Evolutionary conservation across 2,888 invertebrate species (phyloP), one percentile per base, ranked within the genome.

Genomic region (Petrolisthes cinctipes): DNA sequence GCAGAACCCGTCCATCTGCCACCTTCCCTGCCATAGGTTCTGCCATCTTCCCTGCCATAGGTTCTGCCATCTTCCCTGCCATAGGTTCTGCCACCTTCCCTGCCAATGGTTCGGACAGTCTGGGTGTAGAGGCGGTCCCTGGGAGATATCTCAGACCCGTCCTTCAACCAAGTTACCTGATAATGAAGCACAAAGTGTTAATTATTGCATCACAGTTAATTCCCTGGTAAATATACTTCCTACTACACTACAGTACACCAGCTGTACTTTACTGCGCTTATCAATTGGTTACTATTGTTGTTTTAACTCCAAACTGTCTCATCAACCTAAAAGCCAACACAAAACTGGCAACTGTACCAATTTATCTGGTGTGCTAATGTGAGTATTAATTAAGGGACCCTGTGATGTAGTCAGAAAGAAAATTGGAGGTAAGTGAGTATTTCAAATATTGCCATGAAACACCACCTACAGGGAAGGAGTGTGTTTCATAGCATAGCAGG

Each of bases 161-260:
- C 71, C 71, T 85, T 89, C 66, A 86, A 71, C 89, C 89, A 89
- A 4, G 71, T 68, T 14, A 89, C 89, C 89, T 89, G 66, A 54
- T 4, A 0, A 56, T 20, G 57, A 4, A 56, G 7, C 4, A 80
- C 14, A 54, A 53, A 14, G 53, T 73, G 23, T n/a, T n/a, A n/a
- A n/a, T n/a, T n/a, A n/a, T n/a, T n/a, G n/a, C n/a, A 11, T 11
- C 3, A n/a, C 14, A 75, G 17, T 75, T 1, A n/a, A 20, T 51
- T 20, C 11, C 37, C 4, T 20, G 4, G 11, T 75, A 11, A 75
- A 75, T 20, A 68, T 20, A 11, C 37, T 20, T 75, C 76, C 20
- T 75, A 23, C 11, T 75, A 20, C 76, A 20, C 76, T 75, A n/a
- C 20, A n/a, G 1, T 11, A n/a, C 0, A n/a, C 20, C 20, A 11